Conservation (phyloP, 2,888 invertebrate genomes). For the Scelioninae gen. 1 region DNA sequence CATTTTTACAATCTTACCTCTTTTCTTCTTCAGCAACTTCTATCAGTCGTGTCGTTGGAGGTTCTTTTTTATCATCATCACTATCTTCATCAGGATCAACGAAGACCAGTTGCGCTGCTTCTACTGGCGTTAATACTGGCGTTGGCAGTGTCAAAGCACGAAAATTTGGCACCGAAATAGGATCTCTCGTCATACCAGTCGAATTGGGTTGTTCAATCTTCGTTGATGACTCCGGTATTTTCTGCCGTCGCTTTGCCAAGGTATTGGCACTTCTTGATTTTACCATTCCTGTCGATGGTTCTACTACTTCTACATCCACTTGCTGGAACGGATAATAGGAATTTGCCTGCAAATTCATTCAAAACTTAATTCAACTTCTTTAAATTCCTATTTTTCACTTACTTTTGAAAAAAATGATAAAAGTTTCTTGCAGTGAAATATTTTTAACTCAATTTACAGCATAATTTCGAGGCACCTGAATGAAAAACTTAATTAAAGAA, state of each 20-base stretch:
- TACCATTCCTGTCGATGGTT: constrained; percentile 83
- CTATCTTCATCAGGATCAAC: constrained; percentile 89
- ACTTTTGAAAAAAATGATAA: no score
- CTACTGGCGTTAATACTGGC: constrained; percentile 88
- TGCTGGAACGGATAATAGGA: constrained; percentile 84
- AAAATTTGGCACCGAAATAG: constrained; percentile 91
- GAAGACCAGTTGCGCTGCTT: constrained; percentile 89
- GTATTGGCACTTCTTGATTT: constrained; percentile 85
- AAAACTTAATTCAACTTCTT: background rate
- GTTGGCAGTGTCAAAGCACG: constrained; percentile 87
- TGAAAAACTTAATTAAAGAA: background rate
- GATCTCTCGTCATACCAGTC: constrained; percentile 87
- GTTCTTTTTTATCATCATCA: constrained; percentile 82
- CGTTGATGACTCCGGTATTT: constrained; percentile 73
- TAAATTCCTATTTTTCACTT: background rate
- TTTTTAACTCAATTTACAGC: no score
- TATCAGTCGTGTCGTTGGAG: constrained; percentile 80
- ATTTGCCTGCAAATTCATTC: constrained; percentile 78
- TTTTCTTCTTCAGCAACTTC: constrained; percentile 82
- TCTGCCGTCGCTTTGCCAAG: constrained; percentile 82
- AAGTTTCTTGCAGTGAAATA: no score
- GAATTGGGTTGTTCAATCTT: constrained; percentile 67
- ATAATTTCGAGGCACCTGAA: no score
- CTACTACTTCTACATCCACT: constrained; percentile 82
- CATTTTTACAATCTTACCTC: no score